Evolutionary conservation across 2,113 vertebrate genomes (phyloP), one percentile per base, ranked within the genome.

Genomic region (Cryptoleucopteryx plumbea): DNA sequence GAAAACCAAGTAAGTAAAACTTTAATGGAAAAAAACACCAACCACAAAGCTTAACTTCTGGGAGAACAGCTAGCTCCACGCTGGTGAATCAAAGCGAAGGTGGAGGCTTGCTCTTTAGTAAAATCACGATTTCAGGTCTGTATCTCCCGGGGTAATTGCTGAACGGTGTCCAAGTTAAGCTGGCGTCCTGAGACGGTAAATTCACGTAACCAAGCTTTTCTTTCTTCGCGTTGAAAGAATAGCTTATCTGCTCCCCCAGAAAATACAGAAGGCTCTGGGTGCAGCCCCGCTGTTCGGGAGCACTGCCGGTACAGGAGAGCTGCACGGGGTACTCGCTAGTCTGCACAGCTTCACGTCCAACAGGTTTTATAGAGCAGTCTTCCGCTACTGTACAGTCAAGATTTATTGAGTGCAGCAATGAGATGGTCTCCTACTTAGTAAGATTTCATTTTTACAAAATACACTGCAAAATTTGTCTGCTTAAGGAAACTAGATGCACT

Each of bases 141-240:
- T 27, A 3, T 82, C 58, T 85, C 87, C 43, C 45, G 3, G 82
- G 42, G 81, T 29, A 36, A 14, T n/a, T 77, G 67, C 71, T 91
- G 71, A 70, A 31, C 6, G 47, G 36, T 85, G 81, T 21, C 82
- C 78, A 9, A 34, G 84, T 79, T 47, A 16, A 45, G 34, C 73
- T 42, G 82, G 40, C 13, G 10, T 79, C 66, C 82, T 40, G 56
- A 47, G 47, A 63, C 0, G 1, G 5, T 15, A 63, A 74, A 13
- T 34, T 62, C 8, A 0, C 0, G 2, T 53, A 19, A 40, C 8
- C 4, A 5, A 42, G 58, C 66, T 81, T 31, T 82, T 21, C 42
- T 72, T 17, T 31, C 40, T 17, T 32, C 25, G 2, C 0, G 0
- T 7, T 15, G 66, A 71, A n/a, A 66, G 62, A 34, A 27, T 0